These are phyloP conservation scores for Symphodus melops DNA, from an alignment of 2,113 vertebrate genomes.

Conservation along the genomic window DNA sequence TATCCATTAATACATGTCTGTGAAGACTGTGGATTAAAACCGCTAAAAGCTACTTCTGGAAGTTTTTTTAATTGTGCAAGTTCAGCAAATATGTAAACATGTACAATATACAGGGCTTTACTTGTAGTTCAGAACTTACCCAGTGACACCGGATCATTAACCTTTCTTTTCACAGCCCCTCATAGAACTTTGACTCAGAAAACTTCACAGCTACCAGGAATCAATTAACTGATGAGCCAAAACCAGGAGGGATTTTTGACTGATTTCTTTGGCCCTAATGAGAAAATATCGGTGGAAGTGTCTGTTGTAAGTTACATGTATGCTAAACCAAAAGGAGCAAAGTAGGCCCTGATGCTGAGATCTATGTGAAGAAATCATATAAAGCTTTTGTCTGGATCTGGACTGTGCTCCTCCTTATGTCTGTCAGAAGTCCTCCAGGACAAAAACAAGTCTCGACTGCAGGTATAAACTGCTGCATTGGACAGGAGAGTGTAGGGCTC, in stretches of 20 bases:
- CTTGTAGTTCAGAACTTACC: too few species aligned
- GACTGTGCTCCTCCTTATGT: conserved; percentile 25
- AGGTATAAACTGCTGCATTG: conserved; percentile 66
- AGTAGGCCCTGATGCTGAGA: background rate
- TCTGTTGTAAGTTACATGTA: background rate
- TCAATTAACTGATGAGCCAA: too few species aligned
- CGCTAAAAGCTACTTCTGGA: too few species aligned
- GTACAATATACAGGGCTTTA: too few species aligned
- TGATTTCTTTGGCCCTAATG: background rate
- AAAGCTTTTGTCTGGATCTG: conserved; percentile 1
- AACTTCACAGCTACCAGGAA: too few species aligned
- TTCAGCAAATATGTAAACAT: too few species aligned
- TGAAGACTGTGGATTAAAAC: too few species aligned
- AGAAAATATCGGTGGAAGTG: background rate
- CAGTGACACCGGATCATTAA: background rate
- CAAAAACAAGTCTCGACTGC: conserved; percentile 29
- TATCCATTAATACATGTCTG: too few species aligned
- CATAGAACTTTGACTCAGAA: background rate
- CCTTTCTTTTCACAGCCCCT: background rate
- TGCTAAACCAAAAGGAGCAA: background rate
- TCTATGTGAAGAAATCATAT: background rate
- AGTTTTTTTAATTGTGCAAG: too few species aligned
- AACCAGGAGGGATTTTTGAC: background rate
- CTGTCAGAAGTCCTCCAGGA: conserved; percentile 36
- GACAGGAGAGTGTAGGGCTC: conserved; percentile 42